Percentiles rank a stretch among this genome's conserved stretches.
Conservation (phyloP, 2,888 invertebrate species). For the Dendrolimus pini region DNA sequence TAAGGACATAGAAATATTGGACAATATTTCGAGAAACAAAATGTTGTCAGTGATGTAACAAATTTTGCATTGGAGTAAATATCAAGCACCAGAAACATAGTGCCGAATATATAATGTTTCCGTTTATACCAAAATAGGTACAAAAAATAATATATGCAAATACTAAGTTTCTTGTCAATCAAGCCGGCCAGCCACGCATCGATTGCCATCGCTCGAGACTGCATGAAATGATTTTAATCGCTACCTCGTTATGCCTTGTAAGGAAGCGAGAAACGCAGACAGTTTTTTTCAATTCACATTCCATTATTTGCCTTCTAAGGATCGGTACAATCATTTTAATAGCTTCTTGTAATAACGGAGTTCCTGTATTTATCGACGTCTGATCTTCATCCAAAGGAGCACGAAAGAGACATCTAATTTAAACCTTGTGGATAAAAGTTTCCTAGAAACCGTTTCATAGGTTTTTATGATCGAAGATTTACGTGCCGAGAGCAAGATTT, state of each 20-base stretch:
- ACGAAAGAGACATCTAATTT: neutral
- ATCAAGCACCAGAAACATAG: no score
- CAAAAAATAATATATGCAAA: no score
- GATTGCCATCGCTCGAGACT: slow-evolving; percentile 3
- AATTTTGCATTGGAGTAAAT: no score
- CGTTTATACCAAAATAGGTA: no score
- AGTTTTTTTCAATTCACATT: neutral
- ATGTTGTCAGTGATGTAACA: no score
- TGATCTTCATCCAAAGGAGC: neutral
- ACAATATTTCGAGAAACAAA: no score
- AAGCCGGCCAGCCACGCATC: neutral
- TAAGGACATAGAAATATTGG: no score
- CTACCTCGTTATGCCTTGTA: neutral
- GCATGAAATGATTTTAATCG: slow-evolving; percentile 12
- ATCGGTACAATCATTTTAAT: neutral
- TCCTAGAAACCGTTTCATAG: no score
- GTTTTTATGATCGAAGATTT: no score
- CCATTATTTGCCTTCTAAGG: neutral
- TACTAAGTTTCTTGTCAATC: neutral
- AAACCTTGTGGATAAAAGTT: no score
- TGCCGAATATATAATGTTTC: no score
- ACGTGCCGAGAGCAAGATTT: no score
- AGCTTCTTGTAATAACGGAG: neutral
- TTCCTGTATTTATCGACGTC: neutral
- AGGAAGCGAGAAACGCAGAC: neutral